Conservation (phyloP, 2,113 vertebrate genomes). For the Pachyramphus minor region DNA sequence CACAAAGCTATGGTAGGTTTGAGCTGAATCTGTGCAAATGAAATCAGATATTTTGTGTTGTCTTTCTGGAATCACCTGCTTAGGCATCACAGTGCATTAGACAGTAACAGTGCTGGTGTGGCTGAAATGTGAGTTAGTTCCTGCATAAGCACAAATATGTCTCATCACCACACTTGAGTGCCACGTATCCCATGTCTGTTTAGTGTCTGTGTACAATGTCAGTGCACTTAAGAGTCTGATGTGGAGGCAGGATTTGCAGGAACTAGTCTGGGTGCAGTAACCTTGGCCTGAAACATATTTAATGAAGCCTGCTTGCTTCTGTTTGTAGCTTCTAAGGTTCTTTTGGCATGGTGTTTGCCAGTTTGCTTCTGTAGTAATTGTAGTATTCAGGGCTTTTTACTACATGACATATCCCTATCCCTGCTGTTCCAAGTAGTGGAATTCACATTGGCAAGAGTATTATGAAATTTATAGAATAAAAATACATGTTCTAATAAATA, state of each 20-base stretch:
- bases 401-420: background rate
- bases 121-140: background rate
- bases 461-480: background rate
- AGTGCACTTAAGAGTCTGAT: background rate
- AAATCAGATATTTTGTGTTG: background rate
- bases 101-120: background rate
- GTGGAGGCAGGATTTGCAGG: background rate
- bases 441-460: background rate
- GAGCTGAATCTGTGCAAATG: background rate
- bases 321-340: background rate
- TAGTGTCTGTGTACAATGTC: background rate
- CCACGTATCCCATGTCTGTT: background rate
- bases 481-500: background rate
- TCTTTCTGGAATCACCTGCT: background rate
- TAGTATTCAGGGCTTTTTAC: background rate
- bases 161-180: background rate
- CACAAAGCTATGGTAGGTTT: background rate
- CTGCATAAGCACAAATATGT: background rate
- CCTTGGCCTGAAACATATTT: background rate
- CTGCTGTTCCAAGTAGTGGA: background rate
- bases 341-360: background rate
- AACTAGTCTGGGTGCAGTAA: background rate
- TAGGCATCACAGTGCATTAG: fast-evolving
- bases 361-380: background rate
- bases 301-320: background rate